Percentiles rank a stretch among this genome's conserved stretches.
Evolutionary conservation across 1,140 invertebrate species (phyloP).

Genomic region (Triops cancriformis): DNA sequence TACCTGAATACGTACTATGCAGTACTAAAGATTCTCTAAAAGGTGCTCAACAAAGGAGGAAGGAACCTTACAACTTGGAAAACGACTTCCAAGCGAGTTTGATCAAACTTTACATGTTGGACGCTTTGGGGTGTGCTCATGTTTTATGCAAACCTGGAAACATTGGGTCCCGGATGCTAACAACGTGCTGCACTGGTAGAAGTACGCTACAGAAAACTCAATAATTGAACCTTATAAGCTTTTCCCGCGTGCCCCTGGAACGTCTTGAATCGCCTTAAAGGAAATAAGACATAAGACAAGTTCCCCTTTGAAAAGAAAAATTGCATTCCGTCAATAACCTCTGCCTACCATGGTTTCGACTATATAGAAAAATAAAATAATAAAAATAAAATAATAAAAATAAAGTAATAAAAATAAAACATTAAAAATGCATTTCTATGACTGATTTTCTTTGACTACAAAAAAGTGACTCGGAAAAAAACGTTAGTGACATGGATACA

Average conservation of each 20-base stretch:
- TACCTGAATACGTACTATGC: no score
- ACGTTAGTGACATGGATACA: no score
- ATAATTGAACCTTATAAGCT: neutral
- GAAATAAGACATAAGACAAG: neutral
- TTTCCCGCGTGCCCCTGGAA: neutral
- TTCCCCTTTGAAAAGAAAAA: no score
- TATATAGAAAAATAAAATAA: neutral
- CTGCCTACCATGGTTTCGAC: neutral
- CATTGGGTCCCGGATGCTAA: neutral
- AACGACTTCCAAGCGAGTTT: neutral
- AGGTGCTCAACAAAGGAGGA: neutral
- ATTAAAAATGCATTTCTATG: no score
- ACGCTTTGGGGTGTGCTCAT: neutral
- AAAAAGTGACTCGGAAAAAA: neutral
- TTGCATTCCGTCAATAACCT: neutral
- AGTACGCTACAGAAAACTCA: neutral
- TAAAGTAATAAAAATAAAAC: no score
- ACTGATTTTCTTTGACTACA: no score
- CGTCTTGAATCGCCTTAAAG: neutral
- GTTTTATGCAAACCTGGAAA: neutral
- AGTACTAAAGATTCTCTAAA: neutral
- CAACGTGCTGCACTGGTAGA: neutral
- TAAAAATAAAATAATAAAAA: no score
- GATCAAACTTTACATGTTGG: conserved; percentile 2
- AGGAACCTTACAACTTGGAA: neutral